Conservation (phyloP, 1,140 invertebrate species). For the Plutomurus gul region DNA sequence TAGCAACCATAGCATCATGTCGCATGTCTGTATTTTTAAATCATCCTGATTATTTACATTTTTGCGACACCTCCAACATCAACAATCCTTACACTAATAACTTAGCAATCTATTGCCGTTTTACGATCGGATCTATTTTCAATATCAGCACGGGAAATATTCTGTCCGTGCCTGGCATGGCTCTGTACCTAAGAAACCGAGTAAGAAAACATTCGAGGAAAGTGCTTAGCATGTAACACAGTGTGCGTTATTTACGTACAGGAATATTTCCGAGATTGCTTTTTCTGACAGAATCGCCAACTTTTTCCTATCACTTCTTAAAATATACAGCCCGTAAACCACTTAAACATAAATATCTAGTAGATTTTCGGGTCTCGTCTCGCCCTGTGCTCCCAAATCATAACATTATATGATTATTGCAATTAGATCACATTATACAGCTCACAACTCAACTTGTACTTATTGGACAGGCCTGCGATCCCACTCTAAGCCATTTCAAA, state of each 20-base stretch:
- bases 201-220: not conserved
- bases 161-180: not conserved
- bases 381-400: not conserved
- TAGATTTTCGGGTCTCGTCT: not conserved
- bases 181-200: not conserved
- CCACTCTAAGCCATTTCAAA: not conserved
- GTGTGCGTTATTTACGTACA: not conserved
- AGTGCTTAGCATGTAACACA: not conserved
- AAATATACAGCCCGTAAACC: conserved; percentile 24
- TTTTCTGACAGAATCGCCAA: not conserved
- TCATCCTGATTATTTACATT: conserved; percentile 45
- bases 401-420: conserved; percentile 30
- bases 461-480: conserved; percentile 5
- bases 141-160: conserved; percentile 12
- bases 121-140: conserved; percentile 30
- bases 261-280: conserved; percentile 3
- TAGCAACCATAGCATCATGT: conserved; percentile 4
- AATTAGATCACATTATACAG: conserved; percentile 24
- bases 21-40: not conserved
- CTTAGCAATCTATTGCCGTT: conserved; percentile 6
- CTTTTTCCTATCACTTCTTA: conserved; percentile 10
- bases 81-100: conserved; percentile 29
- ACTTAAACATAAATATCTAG: conserved; percentile 23
- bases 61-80: conserved; percentile 45
- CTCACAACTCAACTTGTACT: conserved; percentile 26